A percentile compares a stretch with the other conserved stretches of the same genome.
Conservation (phyloP, 2,113 vertebrate genomes). For the Cephalopholis sonnerati region DNA sequence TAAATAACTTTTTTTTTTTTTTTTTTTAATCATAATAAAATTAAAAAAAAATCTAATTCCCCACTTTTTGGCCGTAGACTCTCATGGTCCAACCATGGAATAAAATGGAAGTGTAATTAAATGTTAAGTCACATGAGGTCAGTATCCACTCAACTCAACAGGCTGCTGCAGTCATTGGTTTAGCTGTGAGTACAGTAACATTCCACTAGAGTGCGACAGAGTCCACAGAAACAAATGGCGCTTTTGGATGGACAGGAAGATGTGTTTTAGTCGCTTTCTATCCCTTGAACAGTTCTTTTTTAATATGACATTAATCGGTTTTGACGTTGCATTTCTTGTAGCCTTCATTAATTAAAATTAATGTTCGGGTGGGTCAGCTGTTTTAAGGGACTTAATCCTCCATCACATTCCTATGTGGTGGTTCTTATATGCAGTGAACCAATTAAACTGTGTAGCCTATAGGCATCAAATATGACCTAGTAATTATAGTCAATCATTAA, state of each 20-base stretch:
- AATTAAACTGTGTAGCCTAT: not conserved
- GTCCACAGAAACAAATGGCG: slow-evolving; percentile 28
- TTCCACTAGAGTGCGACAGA: slow-evolving; percentile 69
- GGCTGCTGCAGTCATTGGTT: not conserved
- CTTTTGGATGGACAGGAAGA: not conserved
- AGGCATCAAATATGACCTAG: not conserved
- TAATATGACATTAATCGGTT: not conserved
- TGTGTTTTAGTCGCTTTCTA: not conserved
- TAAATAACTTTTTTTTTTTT: no score
- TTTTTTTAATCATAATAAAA: no score
- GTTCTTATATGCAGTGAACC: not conserved
- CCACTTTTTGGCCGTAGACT: not conserved
- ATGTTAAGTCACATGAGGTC: no score
- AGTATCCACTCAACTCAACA: slow-evolving; percentile 10
- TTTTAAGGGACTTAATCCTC: not conserved
- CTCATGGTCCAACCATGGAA: not conserved
- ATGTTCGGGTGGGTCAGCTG: not conserved
- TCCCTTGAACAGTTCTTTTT: not conserved
- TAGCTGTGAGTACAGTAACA: not conserved
- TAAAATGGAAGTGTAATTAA: not conserved
- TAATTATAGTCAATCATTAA: not conserved
- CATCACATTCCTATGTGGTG: not conserved
- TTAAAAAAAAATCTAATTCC: not conserved
- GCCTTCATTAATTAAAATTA: not conserved
- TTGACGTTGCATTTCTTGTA: not conserved